Evolutionary conservation across 92 coral and sea anemone genomes (phyloP).

Genomic region (Hydrozoanthus gracilis): DNA sequence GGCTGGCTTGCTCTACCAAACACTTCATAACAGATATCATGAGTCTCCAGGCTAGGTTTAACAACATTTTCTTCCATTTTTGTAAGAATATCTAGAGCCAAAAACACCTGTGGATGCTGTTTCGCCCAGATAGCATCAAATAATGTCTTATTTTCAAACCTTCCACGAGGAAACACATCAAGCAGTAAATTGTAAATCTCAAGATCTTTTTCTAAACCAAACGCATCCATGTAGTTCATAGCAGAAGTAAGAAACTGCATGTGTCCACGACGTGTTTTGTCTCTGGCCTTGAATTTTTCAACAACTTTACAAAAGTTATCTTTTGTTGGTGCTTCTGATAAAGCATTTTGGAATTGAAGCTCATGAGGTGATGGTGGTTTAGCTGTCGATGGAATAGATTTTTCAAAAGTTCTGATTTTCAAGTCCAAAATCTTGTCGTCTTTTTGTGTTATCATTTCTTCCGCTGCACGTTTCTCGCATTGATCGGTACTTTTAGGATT

Average conservation of each 20-base stretch:
- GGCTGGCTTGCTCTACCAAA: constrained; percentile 98
- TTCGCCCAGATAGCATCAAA: constrained; percentile 99
- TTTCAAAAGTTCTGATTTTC: constrained; percentile 49
- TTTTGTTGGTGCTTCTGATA: constrained; percentile 65
- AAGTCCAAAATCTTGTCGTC: constrained; percentile 52
- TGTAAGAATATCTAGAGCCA: constrained; percentile 92
- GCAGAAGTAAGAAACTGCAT: constrained; percentile 87
- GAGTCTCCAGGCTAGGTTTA: constrained; percentile 80
- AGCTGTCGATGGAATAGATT: constrained; percentile 22
- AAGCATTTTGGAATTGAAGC: constrained; percentile 64
- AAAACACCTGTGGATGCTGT: constrained; percentile 89
- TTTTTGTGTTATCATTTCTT: constrained; percentile 40
- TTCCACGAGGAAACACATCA: constrained; percentile 86
- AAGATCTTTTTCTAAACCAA: constrained; percentile 83
- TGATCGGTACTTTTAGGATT: not conserved
- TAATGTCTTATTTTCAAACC: constrained; percentile 84
- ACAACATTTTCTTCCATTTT: constrained; percentile 95
- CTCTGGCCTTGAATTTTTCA: constrained; percentile 70
- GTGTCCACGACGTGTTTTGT: constrained; percentile 78
- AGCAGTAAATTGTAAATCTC: constrained; percentile 83
- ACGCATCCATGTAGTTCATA: constrained; percentile 80
- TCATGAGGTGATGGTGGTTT: constrained; percentile 57
- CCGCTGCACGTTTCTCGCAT: constrained; percentile 36
- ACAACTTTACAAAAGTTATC: constrained; percentile 76
- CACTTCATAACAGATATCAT: constrained; percentile 85